A percentile compares a stretch with the other conserved stretches of the same genome.
These are phyloP conservation scores for Serilophus lunatus DNA, from an alignment of 2,113 vertebrate species.

Conservation along the genomic window DNA sequence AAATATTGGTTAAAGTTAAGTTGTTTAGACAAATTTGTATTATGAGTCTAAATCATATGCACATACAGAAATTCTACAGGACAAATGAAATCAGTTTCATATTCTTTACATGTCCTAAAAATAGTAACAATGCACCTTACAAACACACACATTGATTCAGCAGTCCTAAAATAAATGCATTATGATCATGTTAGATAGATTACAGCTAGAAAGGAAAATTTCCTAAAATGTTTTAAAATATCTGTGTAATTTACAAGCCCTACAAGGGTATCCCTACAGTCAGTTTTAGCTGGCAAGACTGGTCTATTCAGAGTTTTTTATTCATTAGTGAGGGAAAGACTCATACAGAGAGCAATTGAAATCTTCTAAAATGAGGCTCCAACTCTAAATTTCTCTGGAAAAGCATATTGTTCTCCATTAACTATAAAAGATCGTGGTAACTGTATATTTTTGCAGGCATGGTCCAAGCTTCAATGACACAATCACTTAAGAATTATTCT, in stretches of 20 bases:
- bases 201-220: not conserved
- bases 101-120: not conserved
- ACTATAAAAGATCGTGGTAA: not conserved
- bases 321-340: not conserved
- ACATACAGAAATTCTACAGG: not conserved
- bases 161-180: not conserved
- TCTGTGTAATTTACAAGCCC: not conserved
- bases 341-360: not conserved
- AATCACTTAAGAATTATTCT: not conserved
- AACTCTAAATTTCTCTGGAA: not conserved
- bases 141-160: not conserved
- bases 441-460: not conserved
- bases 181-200: not conserved
- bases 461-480: not conserved
- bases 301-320: not conserved
- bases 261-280: rapidly evolving
- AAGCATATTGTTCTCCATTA: not conserved
- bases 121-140: not conserved
- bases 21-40: slow-evolving; percentile 15
- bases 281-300: not conserved
- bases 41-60: not conserved
- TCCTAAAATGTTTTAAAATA: not conserved
- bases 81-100: not conserved
- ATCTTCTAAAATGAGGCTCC: not conserved
- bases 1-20: slow-evolving; percentile 27